Conservation (phyloP, 2,113 vertebrate genomes). For the Ptilorrhoa leucosticta region DNA sequence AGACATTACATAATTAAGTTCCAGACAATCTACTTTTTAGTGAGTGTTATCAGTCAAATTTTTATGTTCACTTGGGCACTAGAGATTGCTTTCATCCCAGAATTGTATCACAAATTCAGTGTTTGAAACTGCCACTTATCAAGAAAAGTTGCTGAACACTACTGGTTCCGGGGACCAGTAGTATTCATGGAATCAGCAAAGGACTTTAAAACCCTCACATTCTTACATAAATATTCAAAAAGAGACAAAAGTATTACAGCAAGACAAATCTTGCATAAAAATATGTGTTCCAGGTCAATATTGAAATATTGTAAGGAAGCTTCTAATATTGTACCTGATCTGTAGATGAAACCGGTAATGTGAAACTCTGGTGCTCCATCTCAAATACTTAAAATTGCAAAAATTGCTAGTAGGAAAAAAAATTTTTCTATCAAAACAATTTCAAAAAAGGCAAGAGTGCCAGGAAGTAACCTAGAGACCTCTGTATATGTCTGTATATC, state of each 20-base stretch:
- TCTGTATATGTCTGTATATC: not conserved
- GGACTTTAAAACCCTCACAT: not conserved
- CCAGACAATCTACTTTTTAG: not conserved
- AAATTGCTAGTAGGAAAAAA: not conserved
- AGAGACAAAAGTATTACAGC: not conserved
- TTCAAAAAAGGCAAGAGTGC: not conserved
- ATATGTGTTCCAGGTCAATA: not conserved
- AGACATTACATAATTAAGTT: not conserved
- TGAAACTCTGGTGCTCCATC: not conserved
- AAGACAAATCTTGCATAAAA: not conserved
- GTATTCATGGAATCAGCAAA: not conserved
- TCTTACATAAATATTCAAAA: not conserved
- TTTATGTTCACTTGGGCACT: slow-evolving; percentile 36
- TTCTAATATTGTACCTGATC: not conserved
- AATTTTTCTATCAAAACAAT: not conserved
- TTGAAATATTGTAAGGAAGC: not conserved
- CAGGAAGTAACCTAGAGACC: not conserved
- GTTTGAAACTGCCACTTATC: not conserved
- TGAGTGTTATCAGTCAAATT: not conserved
- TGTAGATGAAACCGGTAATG: not conserved
- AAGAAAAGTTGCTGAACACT: not conserved
- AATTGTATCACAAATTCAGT: not conserved
- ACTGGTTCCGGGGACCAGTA: not conserved
- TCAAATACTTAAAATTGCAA: not conserved
- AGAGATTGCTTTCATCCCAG: not conserved